Conservation (phyloP, 30 jellyfish, hydroid and myxozoan genomes). For the Nemopilema nomurai region DNA sequence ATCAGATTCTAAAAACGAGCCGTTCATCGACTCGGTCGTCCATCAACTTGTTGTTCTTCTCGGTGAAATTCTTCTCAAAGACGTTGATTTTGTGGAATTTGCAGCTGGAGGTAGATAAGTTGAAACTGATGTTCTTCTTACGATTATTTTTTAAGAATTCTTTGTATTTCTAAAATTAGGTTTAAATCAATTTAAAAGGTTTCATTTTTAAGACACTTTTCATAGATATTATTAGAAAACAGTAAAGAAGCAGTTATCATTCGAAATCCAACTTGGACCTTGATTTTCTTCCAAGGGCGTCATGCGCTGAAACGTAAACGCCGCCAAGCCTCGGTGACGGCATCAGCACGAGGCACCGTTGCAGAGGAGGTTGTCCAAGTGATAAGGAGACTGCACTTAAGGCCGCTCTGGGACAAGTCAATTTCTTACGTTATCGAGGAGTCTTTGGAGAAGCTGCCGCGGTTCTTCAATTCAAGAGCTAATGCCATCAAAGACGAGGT, state of each 20-base stretch:
- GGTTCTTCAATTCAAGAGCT: slow-evolving; percentile 5
- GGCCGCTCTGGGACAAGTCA: slow-evolving; percentile 64
- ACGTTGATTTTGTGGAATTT: slow-evolving; percentile 35
- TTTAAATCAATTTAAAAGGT: too few species aligned
- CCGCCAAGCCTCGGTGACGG: slow-evolving; percentile 72
- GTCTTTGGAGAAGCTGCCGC: slow-evolving; percentile 57
- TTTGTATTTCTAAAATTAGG: too few species aligned
- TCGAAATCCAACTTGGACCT: too few species aligned
- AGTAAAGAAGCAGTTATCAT: too few species aligned
- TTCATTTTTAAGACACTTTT: not conserved
- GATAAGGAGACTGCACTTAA: slow-evolving; percentile 47
- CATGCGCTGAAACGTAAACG: slow-evolving; percentile 37
- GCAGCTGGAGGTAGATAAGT: slow-evolving; percentile 42
- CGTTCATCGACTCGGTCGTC: slow-evolving; percentile 55
- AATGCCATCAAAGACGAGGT: slow-evolving; percentile 19
- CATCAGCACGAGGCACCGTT: slow-evolving; percentile 74
- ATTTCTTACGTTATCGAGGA: slow-evolving; percentile 55
- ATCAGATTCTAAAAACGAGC: slow-evolving; percentile 38
- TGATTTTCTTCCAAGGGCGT: slow-evolving; percentile 16
- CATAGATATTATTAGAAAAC: too few species aligned
- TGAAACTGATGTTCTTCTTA: too few species aligned
- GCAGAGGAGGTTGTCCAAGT: slow-evolving; percentile 80
- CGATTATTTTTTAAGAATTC: too few species aligned
- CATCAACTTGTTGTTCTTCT: slow-evolving; percentile 43
- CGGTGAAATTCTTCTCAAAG: slow-evolving; percentile 58